These are phyloP conservation scores for Micrasema longulum DNA, from an alignment of 1,140 invertebrate genomes.

Conservation along the genomic window DNA sequence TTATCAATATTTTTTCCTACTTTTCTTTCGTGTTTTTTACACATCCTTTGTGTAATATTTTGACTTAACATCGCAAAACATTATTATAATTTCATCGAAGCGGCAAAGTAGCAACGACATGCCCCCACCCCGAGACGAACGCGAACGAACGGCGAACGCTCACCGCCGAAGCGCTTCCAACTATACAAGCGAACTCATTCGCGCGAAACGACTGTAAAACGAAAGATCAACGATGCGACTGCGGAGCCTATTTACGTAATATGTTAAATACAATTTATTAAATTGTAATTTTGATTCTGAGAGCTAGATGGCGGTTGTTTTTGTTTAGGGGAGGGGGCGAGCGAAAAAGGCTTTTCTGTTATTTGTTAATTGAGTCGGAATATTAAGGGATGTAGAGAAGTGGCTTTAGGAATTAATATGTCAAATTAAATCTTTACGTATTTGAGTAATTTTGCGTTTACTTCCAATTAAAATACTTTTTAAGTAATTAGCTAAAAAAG, in stretches of 20 bases:
- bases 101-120: slow-evolving; percentile 50
- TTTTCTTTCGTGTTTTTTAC: too few species aligned
- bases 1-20: too few species aligned
- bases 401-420: too few species aligned
- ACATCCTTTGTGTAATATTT: slow-evolving; percentile 22
- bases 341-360: background rate
- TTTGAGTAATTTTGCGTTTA: too few species aligned
- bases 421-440: too few species aligned
- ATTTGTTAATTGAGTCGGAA: slow-evolving; percentile 35
- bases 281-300: slow-evolving; percentile 46
- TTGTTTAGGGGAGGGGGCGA: slow-evolving; percentile 4
- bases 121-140: slow-evolving; percentile 34
- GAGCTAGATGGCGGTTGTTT: slow-evolving; percentile 53
- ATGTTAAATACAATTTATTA: slow-evolving; percentile 45
- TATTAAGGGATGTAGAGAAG: background rate
- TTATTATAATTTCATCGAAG: slow-evolving; percentile 54
- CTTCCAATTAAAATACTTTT: too few species aligned
- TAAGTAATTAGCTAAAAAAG: too few species aligned
- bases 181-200: slow-evolving; percentile 39
- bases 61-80: slow-evolving; percentile 37
- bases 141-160: background rate
- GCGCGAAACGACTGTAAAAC: slow-evolving; percentile 49
- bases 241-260: slow-evolving; percentile 51
- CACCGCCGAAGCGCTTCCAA: background rate
- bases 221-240: slow-evolving; percentile 54